Conservation (phyloP, 1,140 invertebrate genomes). For the Scaptomyza montana region DNA sequence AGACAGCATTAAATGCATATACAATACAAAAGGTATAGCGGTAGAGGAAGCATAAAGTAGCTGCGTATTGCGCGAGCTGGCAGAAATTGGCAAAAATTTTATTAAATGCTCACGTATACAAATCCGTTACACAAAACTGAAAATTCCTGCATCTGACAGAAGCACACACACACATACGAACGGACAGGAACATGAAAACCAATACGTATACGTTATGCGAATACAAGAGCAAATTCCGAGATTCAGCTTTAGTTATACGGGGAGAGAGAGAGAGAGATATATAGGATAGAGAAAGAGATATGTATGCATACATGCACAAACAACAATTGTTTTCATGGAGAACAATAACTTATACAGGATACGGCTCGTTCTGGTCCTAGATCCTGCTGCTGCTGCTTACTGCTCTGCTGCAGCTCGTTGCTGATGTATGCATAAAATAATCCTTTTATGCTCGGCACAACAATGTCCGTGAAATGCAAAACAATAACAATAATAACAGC, state of each 20-base stretch:
- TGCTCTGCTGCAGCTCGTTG: conserved; percentile 37
- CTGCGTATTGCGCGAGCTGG: conserved; percentile 20
- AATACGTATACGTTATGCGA: conserved; percentile 11
- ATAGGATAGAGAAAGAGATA: conserved; percentile 21
- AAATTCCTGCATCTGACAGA: conserved; percentile 76
- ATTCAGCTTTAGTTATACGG: conserved; percentile 29
- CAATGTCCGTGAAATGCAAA: conserved; percentile 82
- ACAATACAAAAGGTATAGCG: conserved; percentile 56
- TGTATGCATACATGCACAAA: conserved; percentile 47
- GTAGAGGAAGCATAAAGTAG: conserved; percentile 3
- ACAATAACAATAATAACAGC: conserved; percentile 77
- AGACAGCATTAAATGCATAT: conserved; percentile 62
- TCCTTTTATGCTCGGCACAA: conserved; percentile 78
- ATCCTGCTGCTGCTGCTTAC: conserved; percentile 19
- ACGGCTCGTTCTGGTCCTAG: conserved; percentile 51
- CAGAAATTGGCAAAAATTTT: conserved; percentile 79
- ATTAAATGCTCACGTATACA: conserved; percentile 82
- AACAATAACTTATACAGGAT: conserved; percentile 81
- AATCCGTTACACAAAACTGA: conserved; percentile 79
- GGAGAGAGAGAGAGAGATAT: neutral
- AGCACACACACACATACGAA: conserved; percentile 18
- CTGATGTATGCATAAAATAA: conserved; percentile 83
- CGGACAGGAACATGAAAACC: neutral
- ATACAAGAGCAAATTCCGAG: conserved; percentile 22
- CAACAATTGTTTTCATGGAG: conserved; percentile 76